phyloP scores from a whole-genome alignment of 2,888 invertebrate species.

The Nebria brevicollis region DNA sequence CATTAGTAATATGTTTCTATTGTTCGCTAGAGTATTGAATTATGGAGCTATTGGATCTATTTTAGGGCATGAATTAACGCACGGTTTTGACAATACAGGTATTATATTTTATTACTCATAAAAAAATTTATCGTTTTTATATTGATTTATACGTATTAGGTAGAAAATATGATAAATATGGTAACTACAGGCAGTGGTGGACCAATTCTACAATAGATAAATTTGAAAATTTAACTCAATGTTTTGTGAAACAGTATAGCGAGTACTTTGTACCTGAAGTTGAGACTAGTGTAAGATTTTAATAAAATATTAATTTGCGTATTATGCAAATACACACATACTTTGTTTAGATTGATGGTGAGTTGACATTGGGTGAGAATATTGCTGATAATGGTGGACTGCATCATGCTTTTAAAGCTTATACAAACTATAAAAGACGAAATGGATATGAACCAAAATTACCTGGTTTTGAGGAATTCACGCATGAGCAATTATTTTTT shows the following conservation, averaged over 20 bases:
- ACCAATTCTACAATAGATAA: slow-evolving; percentile 77
- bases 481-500: slow-evolving; percentile 81
- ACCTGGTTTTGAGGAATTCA: slow-evolving; percentile 78
- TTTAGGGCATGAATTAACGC: slow-evolving; percentile 77
- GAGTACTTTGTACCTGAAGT: slow-evolving; percentile 73
- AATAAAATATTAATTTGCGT: neutral
- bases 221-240: slow-evolving; percentile 80
- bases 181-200: slow-evolving; percentile 93
- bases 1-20: slow-evolving; percentile 7
- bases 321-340: slow-evolving; percentile 3
- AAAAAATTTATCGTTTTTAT: neutral
- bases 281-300: slow-evolving; percentile 68
- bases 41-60: slow-evolving; percentile 84
- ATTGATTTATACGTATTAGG: slow-evolving; percentile 65
- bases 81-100: slow-evolving; percentile 70
- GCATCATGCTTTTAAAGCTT: slow-evolving; percentile 76
- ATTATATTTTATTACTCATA: slow-evolving; percentile 9
- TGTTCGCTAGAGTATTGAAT: slow-evolving; percentile 74
- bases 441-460: slow-evolving; percentile 72
- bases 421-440: slow-evolving; percentile 68
- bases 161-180: slow-evolving; percentile 84
- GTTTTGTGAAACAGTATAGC: slow-evolving; percentile 88
- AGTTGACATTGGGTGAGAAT: slow-evolving; percentile 81
- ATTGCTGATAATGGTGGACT: slow-evolving; percentile 87
- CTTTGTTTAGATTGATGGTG: slow-evolving; percentile 74